These are phyloP conservation scores for Prostheceraeus crozeri DNA, from an alignment of 2,888 invertebrate species.

Conservation along the genomic window DNA sequence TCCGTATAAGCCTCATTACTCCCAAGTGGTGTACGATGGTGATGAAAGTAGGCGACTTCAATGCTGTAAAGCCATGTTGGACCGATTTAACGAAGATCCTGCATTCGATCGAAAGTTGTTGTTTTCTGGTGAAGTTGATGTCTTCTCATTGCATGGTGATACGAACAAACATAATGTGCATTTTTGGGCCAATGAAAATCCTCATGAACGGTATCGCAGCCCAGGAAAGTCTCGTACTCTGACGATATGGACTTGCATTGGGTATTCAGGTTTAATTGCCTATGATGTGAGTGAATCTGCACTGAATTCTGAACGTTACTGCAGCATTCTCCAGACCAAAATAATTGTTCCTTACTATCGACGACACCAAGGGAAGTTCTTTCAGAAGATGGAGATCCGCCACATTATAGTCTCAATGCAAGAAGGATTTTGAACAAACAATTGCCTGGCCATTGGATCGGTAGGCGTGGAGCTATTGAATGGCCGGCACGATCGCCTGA, in stretches of 20 bases:
- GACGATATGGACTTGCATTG: conserved; percentile 13
- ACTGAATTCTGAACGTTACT: conserved; percentile 15
- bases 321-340: too few species aligned
- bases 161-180: conserved; percentile 23
- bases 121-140: conserved; percentile 24
- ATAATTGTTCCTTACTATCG: too few species aligned
- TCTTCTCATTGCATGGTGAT: not conserved
- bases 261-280: not conserved
- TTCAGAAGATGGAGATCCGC: too few species aligned
- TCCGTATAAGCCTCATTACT: conserved; percentile 19
- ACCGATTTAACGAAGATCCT: not conserved
- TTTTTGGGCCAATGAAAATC: conserved; percentile 20
- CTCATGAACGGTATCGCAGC: not conserved
- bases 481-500: too few species aligned
- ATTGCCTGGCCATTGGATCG: too few species aligned
- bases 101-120: not conserved
- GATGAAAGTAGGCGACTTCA: not conserved
- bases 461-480: too few species aligned
- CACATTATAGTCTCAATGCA: too few species aligned
- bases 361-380: too few species aligned
- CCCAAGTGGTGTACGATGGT: conserved; percentile 2
- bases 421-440: too few species aligned
- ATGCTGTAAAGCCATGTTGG: conserved; percentile 16
- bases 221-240: conserved; percentile 10
- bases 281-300: not conserved